Base-by-base conservation (phyloP, 1,140 invertebrate species). In the Drosophila tsacasi region DNA sequence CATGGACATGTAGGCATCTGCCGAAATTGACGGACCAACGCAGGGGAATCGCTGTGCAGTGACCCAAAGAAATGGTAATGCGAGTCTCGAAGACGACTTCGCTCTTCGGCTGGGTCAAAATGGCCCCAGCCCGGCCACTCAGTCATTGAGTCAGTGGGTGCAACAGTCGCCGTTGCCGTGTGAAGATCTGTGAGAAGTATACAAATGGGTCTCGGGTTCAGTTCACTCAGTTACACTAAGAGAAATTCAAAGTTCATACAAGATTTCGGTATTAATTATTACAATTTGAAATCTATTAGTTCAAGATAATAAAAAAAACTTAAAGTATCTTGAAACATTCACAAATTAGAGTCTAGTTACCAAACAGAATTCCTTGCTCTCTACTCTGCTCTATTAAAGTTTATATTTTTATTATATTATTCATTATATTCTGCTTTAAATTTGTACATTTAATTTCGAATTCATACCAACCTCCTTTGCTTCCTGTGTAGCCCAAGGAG, bases 181-280 rank as follows among this genome's bases (percentile, higher is more conserved):
- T 90, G 85, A 90, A 90, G 86, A 91, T 91, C 83, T 90, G 85
- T 91, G 85, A 91, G 85, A 91, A 85, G 82, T 86, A 80, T 91
- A 90, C 86, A 90, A 90, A 90, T 91, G 85, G 82, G 76, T 82
- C 84, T 90, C 81, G 77, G 86, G 75, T 81, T 89, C 55, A 68
- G 76, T 73, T 73, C 54, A 61, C 50, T 72, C 66, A 57, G 21
- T 17, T 57, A 39, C 54, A 57, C 1, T n/a, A 10, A 39, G 15
- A 57, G 21, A 55, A 57, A 39, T 3, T 0, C 0, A 37, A 1
- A 17, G 9, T 3, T 37, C 6, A 5, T 10, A 1, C 1, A n/a
- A 25, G 2, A 12, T 12, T 57, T n/a, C 0, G 13, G 19, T 13
- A 17, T 21, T 9, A 6, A 9, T 23, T 1, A 23, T 9, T 3